Evolutionary conservation across 2,113 vertebrate genomes (phyloP).

Genomic region (Ceuthmochares aereus): DNA sequence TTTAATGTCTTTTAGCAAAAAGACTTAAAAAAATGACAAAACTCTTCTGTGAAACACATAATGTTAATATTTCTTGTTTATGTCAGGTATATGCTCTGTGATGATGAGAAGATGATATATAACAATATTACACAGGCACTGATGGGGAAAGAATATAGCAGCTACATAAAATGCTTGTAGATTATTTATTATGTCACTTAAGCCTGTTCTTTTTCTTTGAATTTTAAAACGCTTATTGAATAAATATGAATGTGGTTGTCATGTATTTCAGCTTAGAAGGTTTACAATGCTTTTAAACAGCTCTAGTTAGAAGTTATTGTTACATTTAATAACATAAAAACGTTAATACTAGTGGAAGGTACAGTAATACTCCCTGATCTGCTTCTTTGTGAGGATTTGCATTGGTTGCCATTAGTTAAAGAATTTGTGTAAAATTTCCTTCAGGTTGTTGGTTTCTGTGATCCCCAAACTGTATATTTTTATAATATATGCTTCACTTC

Average conservation of each 20-base stretch:
- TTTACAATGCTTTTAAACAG: background rate
- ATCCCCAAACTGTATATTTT: background rate
- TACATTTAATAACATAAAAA: background rate
- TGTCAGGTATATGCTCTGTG: background rate
- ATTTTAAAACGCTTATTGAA: background rate
- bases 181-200: background rate
- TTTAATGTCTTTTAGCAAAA: background rate
- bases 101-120: background rate
- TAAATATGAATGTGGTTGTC: background rate
- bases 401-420: background rate
- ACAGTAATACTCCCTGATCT: background rate
- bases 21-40: rapidly evolving
- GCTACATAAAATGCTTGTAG: background rate
- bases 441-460: background rate
- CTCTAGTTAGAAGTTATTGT: background rate
- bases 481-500: background rate
- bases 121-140: background rate
- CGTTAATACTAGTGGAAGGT: background rate
- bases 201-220: background rate
- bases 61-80: background rate
- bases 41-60: background rate
- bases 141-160: background rate
- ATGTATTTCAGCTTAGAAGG: background rate
- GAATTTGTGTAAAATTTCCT: background rate
- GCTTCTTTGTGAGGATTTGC: background rate